These are phyloP conservation scores for Thaleichthys pacificus DNA, from an alignment of 2,797 vertebrate species.

Conservation along the genomic window DNA sequence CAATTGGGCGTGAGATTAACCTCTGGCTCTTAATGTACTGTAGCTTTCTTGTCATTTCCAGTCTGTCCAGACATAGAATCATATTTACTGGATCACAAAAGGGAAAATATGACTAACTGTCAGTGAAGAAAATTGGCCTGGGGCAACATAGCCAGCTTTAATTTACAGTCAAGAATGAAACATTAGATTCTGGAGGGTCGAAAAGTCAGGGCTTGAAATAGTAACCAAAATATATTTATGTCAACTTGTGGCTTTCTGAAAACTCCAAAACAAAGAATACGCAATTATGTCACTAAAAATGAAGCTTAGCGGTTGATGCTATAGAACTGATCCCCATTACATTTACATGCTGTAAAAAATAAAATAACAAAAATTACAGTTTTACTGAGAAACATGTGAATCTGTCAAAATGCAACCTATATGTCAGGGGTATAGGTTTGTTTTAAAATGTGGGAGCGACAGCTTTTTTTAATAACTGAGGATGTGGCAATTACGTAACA, in stretches of 20 bases:
- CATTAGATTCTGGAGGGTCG: slow-evolving; percentile 14
- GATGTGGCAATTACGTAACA: too few relatives aligned
- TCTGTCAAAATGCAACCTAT: neutral
- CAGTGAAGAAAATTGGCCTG: neutral
- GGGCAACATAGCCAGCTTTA: too few relatives aligned
- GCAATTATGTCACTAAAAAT: too few relatives aligned
- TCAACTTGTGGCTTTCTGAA: neutral
- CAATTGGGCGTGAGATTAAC: neutral
- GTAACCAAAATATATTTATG: neutral
- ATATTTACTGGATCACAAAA: neutral
- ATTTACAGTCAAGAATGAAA: neutral
- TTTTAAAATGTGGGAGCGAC: too few relatives aligned
- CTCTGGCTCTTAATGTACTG: neutral
- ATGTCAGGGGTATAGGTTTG: neutral
- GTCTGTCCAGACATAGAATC: neutral
- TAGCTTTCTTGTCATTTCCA: neutral
- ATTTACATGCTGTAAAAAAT: neutral
- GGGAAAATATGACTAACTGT: neutral
- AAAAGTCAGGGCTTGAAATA: slow-evolving; percentile 19
- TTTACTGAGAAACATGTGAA: neutral
- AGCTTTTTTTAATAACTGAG: too few relatives aligned
- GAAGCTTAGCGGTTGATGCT: too few relatives aligned
- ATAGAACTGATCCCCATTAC: too few relatives aligned
- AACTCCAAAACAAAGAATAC: neutral
- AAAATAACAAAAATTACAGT: neutral